A percentile compares a stretch with the other conserved stretches of the same genome.
phyloP scores from a whole-genome alignment of 2,888 invertebrate genomes.

The Acronicta leporina region DNA sequence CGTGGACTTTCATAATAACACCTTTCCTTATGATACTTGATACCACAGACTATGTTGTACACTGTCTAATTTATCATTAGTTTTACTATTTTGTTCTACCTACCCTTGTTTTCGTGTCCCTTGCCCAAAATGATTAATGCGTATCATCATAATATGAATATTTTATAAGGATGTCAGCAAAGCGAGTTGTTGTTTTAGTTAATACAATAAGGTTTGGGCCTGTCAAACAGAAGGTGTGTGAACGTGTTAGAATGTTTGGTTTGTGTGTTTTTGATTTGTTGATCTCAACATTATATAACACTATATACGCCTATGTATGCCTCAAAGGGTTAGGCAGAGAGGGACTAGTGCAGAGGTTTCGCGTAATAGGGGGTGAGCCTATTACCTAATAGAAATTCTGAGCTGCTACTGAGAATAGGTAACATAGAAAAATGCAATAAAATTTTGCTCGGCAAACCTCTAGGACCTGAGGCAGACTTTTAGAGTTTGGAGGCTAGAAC shows the following conservation, averaged over 20 bases:
- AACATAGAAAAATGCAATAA: too few species aligned
- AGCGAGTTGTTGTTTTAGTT: constrained; percentile 17
- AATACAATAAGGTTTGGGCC: constrained; percentile 3
- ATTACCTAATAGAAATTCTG: too few species aligned
- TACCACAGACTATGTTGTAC: constrained; percentile 12
- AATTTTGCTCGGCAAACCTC: too few species aligned
- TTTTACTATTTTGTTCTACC: constrained; percentile 11
- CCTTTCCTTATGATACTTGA: constrained; percentile 3
- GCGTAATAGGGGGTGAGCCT: too few species aligned
- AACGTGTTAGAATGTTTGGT: not conserved
- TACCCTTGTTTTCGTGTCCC: constrained; percentile 17
- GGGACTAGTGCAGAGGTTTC: too few species aligned
- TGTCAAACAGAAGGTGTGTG: not conserved
- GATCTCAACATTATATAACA: too few species aligned
- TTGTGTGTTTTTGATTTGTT: not conserved
- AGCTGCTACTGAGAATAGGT: too few species aligned
- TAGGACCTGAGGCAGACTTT: too few species aligned
- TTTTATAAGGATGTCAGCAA: constrained; percentile 50
- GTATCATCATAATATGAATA: constrained; percentile 55
- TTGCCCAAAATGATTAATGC: constrained; percentile 36
- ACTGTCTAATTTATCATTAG: constrained; percentile 8
- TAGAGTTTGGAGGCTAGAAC: too few species aligned
- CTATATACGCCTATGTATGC: too few species aligned
- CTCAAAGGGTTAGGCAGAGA: too few species aligned
- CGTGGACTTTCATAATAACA: constrained; percentile 25